Base-by-base conservation (phyloP, 2,113 vertebrate genomes). In the Aegypius monachus region DNA sequence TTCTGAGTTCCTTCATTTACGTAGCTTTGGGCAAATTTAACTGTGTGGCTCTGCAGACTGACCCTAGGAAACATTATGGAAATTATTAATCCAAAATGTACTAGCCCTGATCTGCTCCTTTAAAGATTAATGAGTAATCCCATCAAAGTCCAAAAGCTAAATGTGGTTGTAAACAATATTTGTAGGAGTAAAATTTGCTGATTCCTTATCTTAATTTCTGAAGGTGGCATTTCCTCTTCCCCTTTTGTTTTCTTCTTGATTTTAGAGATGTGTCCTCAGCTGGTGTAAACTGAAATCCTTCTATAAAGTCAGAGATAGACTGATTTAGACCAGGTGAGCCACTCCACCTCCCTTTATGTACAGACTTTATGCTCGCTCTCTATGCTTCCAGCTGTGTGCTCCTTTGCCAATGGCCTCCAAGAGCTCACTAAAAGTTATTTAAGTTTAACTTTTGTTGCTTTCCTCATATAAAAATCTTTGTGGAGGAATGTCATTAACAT, bases 1-100 rank as follows among this genome's bases (percentile, higher is more conserved):
- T 87, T 92, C 65, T 82, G 74, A 88, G 68, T 96, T 86, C 59
- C 78, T 93, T 91, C 8, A 3, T 93, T 97, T 81, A 79, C 67
- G 81, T 83, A 88, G 61, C 72, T 91, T 96, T 96, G 83, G 90
- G 80, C 63, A 95, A 78, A 73, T 73, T 70, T 79, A 88, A 81
- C 91, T 63, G 47, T 53, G 88, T 80, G 83, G 9, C 25, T 53
- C 26, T 83, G 36, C 29, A 91, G 68, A 45, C 14, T 90, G 66
- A 81, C 45, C 4, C 1, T 56, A 87, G 38, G 20, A 96, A 90
- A 75, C 43, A 61, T 38, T 12, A 84, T 40, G 65, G 62, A 93
- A 90, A 92, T 79, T 62, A 55, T 91, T 63, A 70, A 48, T 85
- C 29, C 66, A 53, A 82, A 78, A 82, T 2, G 3, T 63, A 62